phyloP scores from a whole-genome alignment of 2,888 invertebrate genomes.

The Pasiphila rectangulata region DNA sequence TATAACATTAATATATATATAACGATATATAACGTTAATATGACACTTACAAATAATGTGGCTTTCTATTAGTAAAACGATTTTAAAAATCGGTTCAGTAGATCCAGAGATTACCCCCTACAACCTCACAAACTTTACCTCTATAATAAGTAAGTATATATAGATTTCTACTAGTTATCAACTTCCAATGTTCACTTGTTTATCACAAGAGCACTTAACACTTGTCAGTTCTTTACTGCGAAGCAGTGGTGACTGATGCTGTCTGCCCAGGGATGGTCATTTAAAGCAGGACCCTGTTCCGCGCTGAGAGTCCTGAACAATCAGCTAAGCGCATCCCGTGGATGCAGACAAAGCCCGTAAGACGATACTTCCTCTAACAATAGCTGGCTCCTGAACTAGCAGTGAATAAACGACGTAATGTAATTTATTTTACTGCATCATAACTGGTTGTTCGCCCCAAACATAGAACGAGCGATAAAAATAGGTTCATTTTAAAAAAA shows the following conservation, averaged over 20 bases:
- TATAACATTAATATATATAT: no score
- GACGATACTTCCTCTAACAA: slow-evolving; percentile 77
- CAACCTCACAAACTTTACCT: no score
- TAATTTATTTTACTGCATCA: slow-evolving; percentile 7
- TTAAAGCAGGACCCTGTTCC: slow-evolving; percentile 67
- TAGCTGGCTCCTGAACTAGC: slow-evolving; percentile 53
- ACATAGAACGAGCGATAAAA: no score
- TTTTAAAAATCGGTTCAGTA: no score
- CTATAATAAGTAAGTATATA: no score
- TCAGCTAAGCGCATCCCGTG: slow-evolving; percentile 64
- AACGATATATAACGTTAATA: no score
- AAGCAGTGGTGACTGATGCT: slow-evolving; percentile 57
- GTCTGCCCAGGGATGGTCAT: slow-evolving; percentile 58
- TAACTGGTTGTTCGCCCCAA: no score
- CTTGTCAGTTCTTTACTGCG: slow-evolving; percentile 36
- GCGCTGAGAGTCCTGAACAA: slow-evolving; percentile 63
- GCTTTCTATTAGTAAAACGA: no score
- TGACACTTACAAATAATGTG: no score
- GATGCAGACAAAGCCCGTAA: slow-evolving; percentile 69
- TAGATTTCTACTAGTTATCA: not conserved
- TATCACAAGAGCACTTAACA: slow-evolving; percentile 11
- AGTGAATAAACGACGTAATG: slow-evolving; percentile 40
- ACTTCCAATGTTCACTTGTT: not conserved
- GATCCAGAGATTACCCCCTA: no score
- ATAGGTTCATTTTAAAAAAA: no score